Base-by-base conservation (phyloP, 2,888 invertebrate species). In the Abrostola triplasia region DNA sequence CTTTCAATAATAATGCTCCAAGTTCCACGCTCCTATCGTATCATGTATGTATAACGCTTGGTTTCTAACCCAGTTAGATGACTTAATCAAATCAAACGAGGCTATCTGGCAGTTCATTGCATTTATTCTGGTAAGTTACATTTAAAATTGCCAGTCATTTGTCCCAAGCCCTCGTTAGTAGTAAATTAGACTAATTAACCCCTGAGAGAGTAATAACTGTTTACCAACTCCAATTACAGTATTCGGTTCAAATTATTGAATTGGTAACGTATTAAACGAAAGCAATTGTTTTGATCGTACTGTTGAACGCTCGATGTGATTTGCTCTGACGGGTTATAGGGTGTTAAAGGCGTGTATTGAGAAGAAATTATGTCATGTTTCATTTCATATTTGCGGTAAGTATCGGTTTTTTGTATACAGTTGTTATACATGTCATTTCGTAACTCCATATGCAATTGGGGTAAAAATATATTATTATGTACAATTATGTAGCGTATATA, bases 171-270 rank as follows among this genome's bases (percentile, higher is more conserved):
- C 75, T 73, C 73, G 77, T 80, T 79, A 78, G 75, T 82, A 80
- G 73, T 84, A 87, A 84, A 86, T 87, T 82, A 82, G 79, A 63
- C 70, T 85, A 87, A 87, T 87, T 85, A 83, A 79, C 81, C 82
- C 83, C 78, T 65, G 73, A 58, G 84, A 79, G 85, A 81, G 83
- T 82, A 85, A 86, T 86, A 83, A 85, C 82, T 86, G 85, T 88
- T 85, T 85, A 84, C 86, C 56, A 84, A 84, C 81, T 81, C 75
- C 73, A 77, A 84, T 83, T 79, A 82, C 75, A 84, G 76, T 73
- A 74, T 78, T 80, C 65, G 73, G 70, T 72, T 70, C 73, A 73
- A 80, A 81, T 81, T 78, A 84, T 85, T 81, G 73, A 81, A 79
- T 80, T 64, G 68, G 71, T 76, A 65, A 82, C 67, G 55, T 73